These are phyloP conservation scores for Prionailurus bengalensis DNA, from an alignment of 2,113 vertebrate genomes.

Conservation along the genomic window DNA sequence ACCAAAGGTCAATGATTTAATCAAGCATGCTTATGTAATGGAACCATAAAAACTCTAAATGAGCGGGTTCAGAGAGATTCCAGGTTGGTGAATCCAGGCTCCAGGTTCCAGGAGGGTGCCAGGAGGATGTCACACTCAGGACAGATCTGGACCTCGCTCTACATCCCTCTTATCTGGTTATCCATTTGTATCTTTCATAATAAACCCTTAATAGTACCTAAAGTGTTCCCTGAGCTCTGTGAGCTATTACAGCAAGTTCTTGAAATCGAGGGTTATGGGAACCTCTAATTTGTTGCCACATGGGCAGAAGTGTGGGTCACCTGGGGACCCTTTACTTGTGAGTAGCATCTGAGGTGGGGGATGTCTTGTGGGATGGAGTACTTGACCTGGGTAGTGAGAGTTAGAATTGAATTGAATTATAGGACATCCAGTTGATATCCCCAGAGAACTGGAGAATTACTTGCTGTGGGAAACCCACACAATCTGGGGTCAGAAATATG, in stretches of 20 bases:
- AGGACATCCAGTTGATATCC: not conserved
- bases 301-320: not conserved
- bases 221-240: not conserved
- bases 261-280: not conserved
- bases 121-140: not conserved
- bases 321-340: not conserved
- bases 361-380: not conserved
- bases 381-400: not conserved
- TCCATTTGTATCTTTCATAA: not conserved
- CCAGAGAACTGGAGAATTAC: not conserved
- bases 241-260: not conserved
- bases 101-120: too few relatives aligned
- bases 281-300: not conserved
- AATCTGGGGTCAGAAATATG: not conserved
- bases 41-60: not conserved
- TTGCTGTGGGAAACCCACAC: not conserved
- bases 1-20: not conserved
- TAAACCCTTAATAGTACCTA: not conserved
- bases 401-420: not conserved
- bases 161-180: not conserved
- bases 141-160: not conserved
- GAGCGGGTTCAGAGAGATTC: not conserved
- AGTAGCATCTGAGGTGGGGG: not conserved
- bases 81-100: not conserved
- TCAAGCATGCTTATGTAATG: not conserved